Evolutionary conservation across 1,140 invertebrate genomes (phyloP), one percentile per base, ranked within the genome.

Genomic region (Drosophila ercepeae): DNA sequence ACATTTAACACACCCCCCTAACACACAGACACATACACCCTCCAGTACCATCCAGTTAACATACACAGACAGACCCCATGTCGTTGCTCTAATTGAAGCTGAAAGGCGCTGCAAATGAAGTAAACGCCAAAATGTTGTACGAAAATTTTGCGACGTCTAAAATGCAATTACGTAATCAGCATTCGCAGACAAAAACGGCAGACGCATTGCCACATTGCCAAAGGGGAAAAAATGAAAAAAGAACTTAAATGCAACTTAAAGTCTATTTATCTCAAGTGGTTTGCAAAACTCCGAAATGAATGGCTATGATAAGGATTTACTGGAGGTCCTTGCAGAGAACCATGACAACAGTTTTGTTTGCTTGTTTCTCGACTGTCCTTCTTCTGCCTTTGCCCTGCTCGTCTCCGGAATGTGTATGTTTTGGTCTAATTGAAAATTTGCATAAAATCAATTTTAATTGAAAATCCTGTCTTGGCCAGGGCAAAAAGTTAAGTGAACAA

Each of bases 381-480:
- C 51, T 48, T 42, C 44, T 27, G 51, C 42, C 63, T 32, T 68
- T 32, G 21, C 21, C 25, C 18, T 21, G 0, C 16, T 52, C 46
- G 16, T 45, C 41, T 44, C 21, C 63, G 75, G 55, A 25, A 29
- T 41, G 55, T 71, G 63, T 67, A 57, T 74, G 63, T 83, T 81
- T 75, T 78, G 81, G 79, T 64, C 81, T 88, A 88, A 86, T 86
- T 86, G 81, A 86, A 86, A 86, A 86, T 86, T 86, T 86, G 81
- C 81, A 86, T 86, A 88, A 88, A 86, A 86, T 86, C 81, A 84
- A 84, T 84, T 84, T 86, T 84, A 84, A 84, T 84, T 84, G 81
- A 84, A 84, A 88, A 84, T 86, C 77, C 67, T 81, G 76, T 81
- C 69, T 73, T 86, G 72, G 67, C 58, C 54, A 73, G 54, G 55